Percentiles rank a stretch among this genome's conserved stretches.
Evolutionary conservation across 1,140 invertebrate genomes (phyloP).

Genomic region (Ditylenchus dipsaci): DNA sequence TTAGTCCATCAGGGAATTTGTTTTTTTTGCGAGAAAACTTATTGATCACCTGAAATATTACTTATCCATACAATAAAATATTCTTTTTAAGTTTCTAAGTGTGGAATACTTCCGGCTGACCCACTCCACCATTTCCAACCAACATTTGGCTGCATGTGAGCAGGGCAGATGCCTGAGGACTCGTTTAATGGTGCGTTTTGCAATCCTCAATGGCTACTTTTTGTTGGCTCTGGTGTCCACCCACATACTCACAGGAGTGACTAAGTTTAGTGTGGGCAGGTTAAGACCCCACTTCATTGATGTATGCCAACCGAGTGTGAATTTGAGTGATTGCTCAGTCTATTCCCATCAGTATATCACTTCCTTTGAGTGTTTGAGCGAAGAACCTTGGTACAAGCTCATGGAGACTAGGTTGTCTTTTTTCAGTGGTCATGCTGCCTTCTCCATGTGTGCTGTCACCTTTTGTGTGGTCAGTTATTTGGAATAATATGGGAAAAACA

Average conservation of each 20-base stretch:
- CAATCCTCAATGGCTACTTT: too few species aligned
- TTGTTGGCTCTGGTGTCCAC: constrained; percentile 16
- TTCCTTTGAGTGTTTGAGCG: constrained; percentile 8
- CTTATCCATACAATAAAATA: too few species aligned
- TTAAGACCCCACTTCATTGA: constrained; percentile 83
- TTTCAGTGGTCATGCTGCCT: constrained; percentile 27
- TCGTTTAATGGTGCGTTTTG: too few species aligned
- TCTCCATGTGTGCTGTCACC: constrained; percentile 25
- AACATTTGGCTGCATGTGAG: too few species aligned
- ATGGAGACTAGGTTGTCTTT: constrained; percentile 34
- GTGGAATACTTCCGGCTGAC: too few species aligned
- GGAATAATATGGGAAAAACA: neutral
- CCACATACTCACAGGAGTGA: constrained; percentile 62
- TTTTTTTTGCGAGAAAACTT: too few species aligned
- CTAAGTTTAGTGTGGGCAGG: constrained; percentile 81
- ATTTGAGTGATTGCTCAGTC: constrained; percentile 11
- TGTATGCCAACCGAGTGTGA: constrained; percentile 61
- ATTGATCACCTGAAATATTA: too few species aligned
- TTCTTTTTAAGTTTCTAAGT: too few species aligned
- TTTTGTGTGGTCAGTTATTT: constrained; percentile 18
- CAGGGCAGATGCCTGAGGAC: too few species aligned
- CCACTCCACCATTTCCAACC: too few species aligned
- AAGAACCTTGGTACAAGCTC: neutral
- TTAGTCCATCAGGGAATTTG: too few species aligned
- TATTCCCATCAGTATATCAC: neutral